Evolutionary conservation across 2,113 vertebrate genomes (phyloP).

Genomic region (Lepidothrix coronata): DNA sequence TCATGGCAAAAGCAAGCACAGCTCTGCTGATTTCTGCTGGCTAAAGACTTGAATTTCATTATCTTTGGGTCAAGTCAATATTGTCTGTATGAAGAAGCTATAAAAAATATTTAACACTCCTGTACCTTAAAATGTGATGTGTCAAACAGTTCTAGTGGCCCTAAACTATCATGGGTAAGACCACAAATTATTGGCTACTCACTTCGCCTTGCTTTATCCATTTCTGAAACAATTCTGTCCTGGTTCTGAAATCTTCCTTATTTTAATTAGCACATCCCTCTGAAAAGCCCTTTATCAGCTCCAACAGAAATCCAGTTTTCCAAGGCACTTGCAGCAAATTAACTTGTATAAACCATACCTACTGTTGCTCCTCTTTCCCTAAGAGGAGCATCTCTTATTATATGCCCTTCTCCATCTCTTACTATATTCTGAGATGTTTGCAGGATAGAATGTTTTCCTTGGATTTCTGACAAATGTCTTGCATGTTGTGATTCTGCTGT

Average conservation of each 20-base stretch:
- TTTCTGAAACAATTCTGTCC: neutral
- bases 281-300: neutral
- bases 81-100: neutral
- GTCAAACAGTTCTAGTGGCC: neutral
- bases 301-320: neutral
- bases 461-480: neutral
- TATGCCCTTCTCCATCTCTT: neutral
- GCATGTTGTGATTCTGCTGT: neutral
- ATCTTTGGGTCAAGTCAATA: neutral
- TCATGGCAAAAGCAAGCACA: neutral
- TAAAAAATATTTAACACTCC: neutral
- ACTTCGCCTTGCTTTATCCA: neutral
- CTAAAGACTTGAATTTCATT: neutral
- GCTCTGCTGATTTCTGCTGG: neutral
- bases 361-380: neutral
- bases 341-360: neutral
- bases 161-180: neutral
- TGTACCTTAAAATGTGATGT: neutral
- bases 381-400: neutral
- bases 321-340: neutral
- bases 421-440: neutral
- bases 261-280: neutral
- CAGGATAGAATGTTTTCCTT: neutral
- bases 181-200: neutral
- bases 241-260: neutral